A percentile compares a stretch with the other conserved stretches of the same genome.
Conservation (phyloP, 2,797 vertebrate species). For the Emydoidea blandingii region DNA sequence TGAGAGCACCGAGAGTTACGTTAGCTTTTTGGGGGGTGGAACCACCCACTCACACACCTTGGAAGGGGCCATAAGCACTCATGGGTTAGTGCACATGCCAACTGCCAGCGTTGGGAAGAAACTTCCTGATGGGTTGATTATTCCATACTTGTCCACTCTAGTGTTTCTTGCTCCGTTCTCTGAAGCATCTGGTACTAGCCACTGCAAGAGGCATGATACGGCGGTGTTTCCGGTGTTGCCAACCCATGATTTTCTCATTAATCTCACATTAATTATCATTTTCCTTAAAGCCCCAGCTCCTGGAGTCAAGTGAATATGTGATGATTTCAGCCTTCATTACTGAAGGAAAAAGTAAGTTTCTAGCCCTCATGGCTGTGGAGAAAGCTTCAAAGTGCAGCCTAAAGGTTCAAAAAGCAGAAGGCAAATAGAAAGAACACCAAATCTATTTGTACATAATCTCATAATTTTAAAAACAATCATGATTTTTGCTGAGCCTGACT, state of each 20-base stretch:
- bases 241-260: not conserved
- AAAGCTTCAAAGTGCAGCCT: not conserved
- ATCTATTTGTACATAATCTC: not conserved
- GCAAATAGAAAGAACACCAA: not conserved
- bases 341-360: too few relatives aligned
- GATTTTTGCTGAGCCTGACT: not conserved
- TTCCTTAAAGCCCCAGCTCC: not conserved
- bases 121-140: not conserved
- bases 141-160: not conserved
- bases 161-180: not conserved
- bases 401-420: not conserved
- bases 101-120: not conserved
- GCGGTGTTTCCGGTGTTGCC: not conserved
- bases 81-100: not conserved
- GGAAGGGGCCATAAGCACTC: not conserved
- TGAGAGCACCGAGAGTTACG: not conserved
- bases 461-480: not conserved
- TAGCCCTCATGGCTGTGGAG: not conserved
- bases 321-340: too few relatives aligned
- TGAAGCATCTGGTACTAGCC: fast-evolving
- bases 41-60: not conserved
- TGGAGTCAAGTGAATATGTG: not conserved
- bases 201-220: fast-evolving
- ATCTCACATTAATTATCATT: not conserved
- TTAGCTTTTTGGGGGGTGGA: not conserved